Base-by-base conservation (phyloP, 2,113 vertebrate genomes). In the Megaceryle torquata region DNA sequence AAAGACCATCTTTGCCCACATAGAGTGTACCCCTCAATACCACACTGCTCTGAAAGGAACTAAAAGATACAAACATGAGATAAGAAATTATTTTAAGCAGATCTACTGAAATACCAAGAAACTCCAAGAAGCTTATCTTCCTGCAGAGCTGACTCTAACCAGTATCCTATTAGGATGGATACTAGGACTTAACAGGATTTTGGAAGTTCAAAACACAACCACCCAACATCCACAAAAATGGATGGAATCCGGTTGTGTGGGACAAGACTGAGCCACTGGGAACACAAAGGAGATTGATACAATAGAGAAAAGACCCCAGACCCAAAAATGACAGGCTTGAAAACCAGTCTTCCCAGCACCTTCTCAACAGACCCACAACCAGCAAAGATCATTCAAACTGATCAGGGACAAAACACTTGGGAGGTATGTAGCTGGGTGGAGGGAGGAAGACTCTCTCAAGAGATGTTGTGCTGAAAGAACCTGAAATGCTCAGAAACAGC, bases 21-120 rank as follows among this genome's bases (percentile, higher is more conserved):
- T 4, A 20, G 64, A 72, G 8, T 31, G 37, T 13, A 39, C 63
- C 33, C 54, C 61, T 77, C 48, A 67, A 59, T 59, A 57, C 56
- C 61, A 24, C 79, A 51, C 59, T 80, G 57, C 43, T 64, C 75
- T 18, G 37, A 89, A 39, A 63, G 28, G 53, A 94, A 71, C 56
- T 18, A 67, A 33, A 74, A 75, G 59, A 89, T 46, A 53, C 11
- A 76, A 78, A 71, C 19, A 46, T 1, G 9, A 95, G 43, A n/a
- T 77, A 87, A 94, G 74, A 78, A 74, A 46, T 76, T 75, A 53
- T 18, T 86, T 85, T 50, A 86, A 71, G 50, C 15, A 70, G n/a
- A 86, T 86, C 85, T 95, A 48, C 43, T 61, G 61, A 78, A 82
- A 81, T 48, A 84, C 50, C 92, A 92, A 82, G 78, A 78, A 95